These are phyloP conservation scores for Tigriopus californicus DNA, from an alignment of 2,888 invertebrate genomes.

Conservation along the genomic window DNA sequence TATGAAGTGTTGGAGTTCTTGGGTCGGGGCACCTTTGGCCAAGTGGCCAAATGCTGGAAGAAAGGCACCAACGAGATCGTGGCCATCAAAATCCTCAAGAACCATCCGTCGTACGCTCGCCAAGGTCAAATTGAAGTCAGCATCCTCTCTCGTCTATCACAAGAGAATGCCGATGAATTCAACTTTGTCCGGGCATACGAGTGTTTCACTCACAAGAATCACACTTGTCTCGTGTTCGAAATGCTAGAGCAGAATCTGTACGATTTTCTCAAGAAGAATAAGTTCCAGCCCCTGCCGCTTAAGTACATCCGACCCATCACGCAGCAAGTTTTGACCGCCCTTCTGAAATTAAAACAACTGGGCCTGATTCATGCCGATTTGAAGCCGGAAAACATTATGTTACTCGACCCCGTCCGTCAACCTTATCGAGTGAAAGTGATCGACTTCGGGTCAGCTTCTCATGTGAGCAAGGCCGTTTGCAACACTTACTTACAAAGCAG, in stretches of 20 bases:
- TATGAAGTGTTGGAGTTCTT: conserved; percentile 96
- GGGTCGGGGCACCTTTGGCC: conserved; percentile 95
- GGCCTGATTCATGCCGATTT: conserved; percentile 98
- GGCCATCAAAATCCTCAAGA: conserved; percentile 99
- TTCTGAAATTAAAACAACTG: conserved; percentile 77
- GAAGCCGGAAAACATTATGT: conserved; percentile 99
- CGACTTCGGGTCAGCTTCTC: conserved; percentile 97
- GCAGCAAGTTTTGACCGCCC: conserved; percentile 78
- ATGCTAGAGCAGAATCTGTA: conserved; percentile 99
- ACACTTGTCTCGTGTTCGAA: conserved; percentile 98
- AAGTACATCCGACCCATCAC: conserved; percentile 96
- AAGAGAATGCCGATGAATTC: conserved; percentile 96
- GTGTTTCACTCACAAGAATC: conserved; percentile 98
- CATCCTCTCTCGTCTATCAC: conserved; percentile 74
- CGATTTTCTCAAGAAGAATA: conserved; percentile 98
- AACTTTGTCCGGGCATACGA: conserved; percentile 99
- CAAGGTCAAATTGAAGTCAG: conserved; percentile 99
- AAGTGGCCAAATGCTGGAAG: conserved; percentile 99
- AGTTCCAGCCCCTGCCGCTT: conserved; percentile 93
- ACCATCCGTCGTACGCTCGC: conserved; percentile 98
- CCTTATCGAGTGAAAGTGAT: conserved; percentile 78
- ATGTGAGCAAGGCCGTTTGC: conserved; percentile 97
- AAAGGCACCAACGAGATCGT: conserved; percentile 99
- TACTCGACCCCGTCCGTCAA: conserved; percentile 92
- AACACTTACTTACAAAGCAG: conserved; percentile 98